Percentiles rank a stretch among this genome's conserved stretches.
These are phyloP conservation scores for Eulemur rubriventer DNA, from an alignment of 2,797 vertebrate species.

Conservation along the genomic window DNA sequence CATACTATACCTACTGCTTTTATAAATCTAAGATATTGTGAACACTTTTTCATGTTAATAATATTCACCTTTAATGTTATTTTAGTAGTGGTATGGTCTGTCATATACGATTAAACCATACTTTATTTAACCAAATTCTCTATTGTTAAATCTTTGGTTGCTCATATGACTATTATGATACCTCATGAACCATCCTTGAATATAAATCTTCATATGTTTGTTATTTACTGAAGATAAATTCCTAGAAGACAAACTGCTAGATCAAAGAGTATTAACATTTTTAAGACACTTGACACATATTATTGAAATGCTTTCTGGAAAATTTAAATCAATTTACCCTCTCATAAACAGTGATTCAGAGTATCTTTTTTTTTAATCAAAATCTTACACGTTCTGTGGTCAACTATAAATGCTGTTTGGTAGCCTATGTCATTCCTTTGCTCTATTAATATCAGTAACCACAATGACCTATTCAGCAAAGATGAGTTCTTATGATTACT, in stretches of 20 bases:
- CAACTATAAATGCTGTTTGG: background rate
- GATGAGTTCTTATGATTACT: background rate
- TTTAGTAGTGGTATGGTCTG: background rate
- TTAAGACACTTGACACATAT: background rate
- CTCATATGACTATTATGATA: background rate
- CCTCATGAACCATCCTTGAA: background rate
- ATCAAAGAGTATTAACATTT: background rate
- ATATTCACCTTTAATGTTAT: background rate
- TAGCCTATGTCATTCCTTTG: background rate
- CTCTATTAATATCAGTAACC: background rate
- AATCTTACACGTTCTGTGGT: background rate
- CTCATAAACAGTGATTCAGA: background rate
- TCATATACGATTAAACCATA: background rate
- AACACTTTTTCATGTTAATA: background rate
- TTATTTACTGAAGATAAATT: constrained; percentile 43
- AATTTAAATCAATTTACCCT: background rate
- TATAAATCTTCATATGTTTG: background rate
- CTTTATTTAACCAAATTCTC: constrained; percentile 26
- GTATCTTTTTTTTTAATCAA: background rate
- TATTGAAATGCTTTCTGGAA: constrained; percentile 29
- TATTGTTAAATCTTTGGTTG: background rate
- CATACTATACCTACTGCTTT: background rate
- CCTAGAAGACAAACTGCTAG: background rate
- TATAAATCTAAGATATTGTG: constrained; percentile 1
- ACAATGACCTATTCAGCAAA: background rate